These are phyloP conservation scores for Semaprochilodus insignis DNA, from an alignment of 2,797 vertebrate genomes.

Conservation along the genomic window DNA sequence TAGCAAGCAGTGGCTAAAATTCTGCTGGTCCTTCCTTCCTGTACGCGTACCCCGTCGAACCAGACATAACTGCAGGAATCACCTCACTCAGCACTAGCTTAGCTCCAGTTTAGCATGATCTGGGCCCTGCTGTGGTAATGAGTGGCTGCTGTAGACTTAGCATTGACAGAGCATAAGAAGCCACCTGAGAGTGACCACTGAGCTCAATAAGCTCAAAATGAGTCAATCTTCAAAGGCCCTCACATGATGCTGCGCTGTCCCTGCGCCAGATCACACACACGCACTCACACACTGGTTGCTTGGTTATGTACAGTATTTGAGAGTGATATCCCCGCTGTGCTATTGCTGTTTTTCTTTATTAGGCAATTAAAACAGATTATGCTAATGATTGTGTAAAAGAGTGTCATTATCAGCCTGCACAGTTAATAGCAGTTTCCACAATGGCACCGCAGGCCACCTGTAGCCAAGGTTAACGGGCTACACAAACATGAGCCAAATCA, in stretches of 20 bases:
- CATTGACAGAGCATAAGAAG: slow-evolving; percentile 33
- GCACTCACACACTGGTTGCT: slow-evolving; percentile 40
- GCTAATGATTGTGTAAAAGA: slow-evolving; percentile 48
- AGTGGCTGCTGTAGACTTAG: slow-evolving; percentile 37
- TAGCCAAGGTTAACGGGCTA: slow-evolving; percentile 35
- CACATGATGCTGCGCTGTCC: slow-evolving; percentile 11
- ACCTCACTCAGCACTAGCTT: neutral
- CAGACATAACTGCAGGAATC: neutral
- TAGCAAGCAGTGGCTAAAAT: neutral
- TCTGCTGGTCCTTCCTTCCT: neutral
- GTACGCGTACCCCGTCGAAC: no score
- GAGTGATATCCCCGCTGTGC: slow-evolving; percentile 47
- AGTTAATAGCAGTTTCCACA: slow-evolving; percentile 49
- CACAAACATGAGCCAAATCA: slow-evolving; percentile 21
- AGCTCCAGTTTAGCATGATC: neutral
- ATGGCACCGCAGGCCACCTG: slow-evolving; percentile 41
- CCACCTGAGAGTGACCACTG: slow-evolving; percentile 39
- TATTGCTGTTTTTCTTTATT: slow-evolving; percentile 57
- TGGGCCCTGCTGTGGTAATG: slow-evolving; percentile 25
- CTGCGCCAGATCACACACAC: slow-evolving; percentile 42
- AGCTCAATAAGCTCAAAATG: slow-evolving; percentile 38
- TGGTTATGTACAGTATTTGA: slow-evolving; percentile 45
- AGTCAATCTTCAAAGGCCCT: slow-evolving; percentile 29
- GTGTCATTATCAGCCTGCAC: slow-evolving; percentile 50
- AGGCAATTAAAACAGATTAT: slow-evolving; percentile 57